Evolutionary conservation across 2,888 invertebrate species (phyloP).

Genomic region (Heliconius hortense): DNA sequence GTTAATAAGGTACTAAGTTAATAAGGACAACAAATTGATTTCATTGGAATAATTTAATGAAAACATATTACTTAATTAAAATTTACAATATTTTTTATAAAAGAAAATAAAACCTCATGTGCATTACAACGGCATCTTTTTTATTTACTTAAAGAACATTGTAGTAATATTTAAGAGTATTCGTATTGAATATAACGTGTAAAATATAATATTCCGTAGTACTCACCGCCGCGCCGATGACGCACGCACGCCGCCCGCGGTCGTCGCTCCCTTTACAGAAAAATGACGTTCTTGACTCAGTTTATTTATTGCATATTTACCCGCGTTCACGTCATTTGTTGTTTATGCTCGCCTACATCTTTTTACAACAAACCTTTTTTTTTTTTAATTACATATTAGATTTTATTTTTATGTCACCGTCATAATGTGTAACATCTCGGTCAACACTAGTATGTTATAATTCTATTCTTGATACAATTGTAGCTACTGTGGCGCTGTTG

Average conservation of each 20-base stretch:
- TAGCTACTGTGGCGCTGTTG: background rate
- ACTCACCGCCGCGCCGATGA: conserved; percentile 43
- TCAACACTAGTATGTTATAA: background rate
- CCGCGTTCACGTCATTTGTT: conserved; percentile 52
- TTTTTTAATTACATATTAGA: conserved; percentile 14
- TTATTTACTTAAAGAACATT: background rate
- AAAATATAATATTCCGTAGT: conserved; percentile 23
- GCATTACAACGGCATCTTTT: background rate
- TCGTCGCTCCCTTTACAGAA: conserved; percentile 69
- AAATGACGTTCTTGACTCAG: conserved; percentile 68
- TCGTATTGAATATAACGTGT: conserved; percentile 6
- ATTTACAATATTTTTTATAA: no score
- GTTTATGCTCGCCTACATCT: conserved; percentile 42
- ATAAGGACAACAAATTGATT: no score
- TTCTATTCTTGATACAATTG: background rate
- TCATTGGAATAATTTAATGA: no score
- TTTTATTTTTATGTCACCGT: background rate
- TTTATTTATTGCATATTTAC: conserved; percentile 59
- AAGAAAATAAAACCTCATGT: background rate
- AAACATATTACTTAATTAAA: no score
- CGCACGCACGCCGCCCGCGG: conserved; percentile 63
- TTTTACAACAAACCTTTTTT: conserved; percentile 26
- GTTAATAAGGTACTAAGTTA: no score
- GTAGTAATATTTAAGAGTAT: background rate
- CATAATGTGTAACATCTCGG: background rate